A percentile compares a stretch with the other conserved stretches of the same genome.
Conservation (phyloP, 2,888 invertebrate species). For the Anoplius nigerrimus region DNA sequence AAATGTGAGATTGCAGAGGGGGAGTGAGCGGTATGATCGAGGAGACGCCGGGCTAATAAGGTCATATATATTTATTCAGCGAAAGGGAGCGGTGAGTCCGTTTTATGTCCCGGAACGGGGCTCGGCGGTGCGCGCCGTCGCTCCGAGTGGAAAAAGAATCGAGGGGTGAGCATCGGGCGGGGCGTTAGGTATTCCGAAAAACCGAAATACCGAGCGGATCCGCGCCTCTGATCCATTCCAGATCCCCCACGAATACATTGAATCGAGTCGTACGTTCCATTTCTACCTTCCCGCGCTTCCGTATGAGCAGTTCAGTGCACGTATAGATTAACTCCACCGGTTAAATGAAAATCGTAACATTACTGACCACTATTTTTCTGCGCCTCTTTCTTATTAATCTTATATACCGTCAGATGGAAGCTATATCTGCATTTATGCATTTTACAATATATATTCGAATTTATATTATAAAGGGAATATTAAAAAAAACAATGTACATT, state of each 20-base stretch:
- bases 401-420: too few relatives aligned
- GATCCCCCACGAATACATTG: slow-evolving; percentile 65
- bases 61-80: slow-evolving; percentile 70
- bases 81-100: slow-evolving; percentile 49
- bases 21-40: slow-evolving; percentile 57
- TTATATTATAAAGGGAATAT: too few relatives aligned
- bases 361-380: too few relatives aligned
- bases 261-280: slow-evolving; percentile 22
- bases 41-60: slow-evolving; percentile 66
- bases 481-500: too few relatives aligned
- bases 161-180: slow-evolving; percentile 23
- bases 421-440: too few relatives aligned
- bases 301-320: not conserved
- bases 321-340: too few relatives aligned
- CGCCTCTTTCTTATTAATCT: too few relatives aligned
- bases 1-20: slow-evolving; percentile 32
- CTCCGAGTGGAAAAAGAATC: slow-evolving; percentile 34
- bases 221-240: slow-evolving; percentile 67
- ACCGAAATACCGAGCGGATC: slow-evolving; percentile 58
- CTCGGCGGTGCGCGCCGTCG: too few relatives aligned
- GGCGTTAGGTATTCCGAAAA: slow-evolving; percentile 61
- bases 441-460: too few relatives aligned
- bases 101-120: slow-evolving; percentile 55
- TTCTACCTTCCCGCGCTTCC: not conserved
- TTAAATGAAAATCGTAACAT: too few relatives aligned